Conservation (phyloP, 2,797 vertebrate species). For the Fistularia commersonii region DNA sequence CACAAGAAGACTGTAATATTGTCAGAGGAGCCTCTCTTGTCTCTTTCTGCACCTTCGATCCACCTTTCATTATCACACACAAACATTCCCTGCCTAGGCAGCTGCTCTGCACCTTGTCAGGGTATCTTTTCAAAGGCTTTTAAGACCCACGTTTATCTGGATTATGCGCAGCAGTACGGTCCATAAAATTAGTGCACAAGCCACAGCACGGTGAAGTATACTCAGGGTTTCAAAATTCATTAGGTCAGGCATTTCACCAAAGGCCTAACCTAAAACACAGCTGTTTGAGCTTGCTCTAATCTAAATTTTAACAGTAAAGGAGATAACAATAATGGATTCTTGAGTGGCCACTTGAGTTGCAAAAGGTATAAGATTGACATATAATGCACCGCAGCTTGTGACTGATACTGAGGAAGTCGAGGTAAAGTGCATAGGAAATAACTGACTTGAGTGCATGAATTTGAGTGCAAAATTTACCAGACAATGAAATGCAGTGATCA, state of each 20-base stretch:
- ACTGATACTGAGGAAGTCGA: background rate
- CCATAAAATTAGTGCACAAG: constrained; percentile 6
- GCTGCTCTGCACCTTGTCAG: constrained; percentile 1
- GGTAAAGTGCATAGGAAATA: too few relatives aligned
- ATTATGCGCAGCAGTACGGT: constrained; percentile 1
- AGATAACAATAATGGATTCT: constrained; percentile 10
- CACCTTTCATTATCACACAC: constrained; percentile 1
- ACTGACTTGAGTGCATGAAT: too few relatives aligned
- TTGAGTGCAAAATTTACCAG: too few relatives aligned
- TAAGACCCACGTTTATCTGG: constrained; percentile 3
- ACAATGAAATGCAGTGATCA: too few relatives aligned
- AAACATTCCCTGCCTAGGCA: constrained; percentile 6
- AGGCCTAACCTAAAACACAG: background rate
- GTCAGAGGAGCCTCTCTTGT: background rate
- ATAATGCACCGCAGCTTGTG: background rate
- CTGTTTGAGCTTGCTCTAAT: constrained; percentile 7
- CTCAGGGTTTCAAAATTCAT: constrained; percentile 17
- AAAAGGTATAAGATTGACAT: constrained; percentile 7
- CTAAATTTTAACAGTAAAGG: constrained; percentile 16
- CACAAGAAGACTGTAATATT: background rate
- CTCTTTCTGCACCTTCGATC: background rate
- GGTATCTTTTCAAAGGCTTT: constrained; percentile 7
- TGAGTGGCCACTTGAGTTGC: constrained; percentile 6
- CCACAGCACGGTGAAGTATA: constrained; percentile 1
- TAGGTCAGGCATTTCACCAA: background rate